phyloP scores from a whole-genome alignment of 2,113 vertebrate species.

The Podocnemis expansa region DNA sequence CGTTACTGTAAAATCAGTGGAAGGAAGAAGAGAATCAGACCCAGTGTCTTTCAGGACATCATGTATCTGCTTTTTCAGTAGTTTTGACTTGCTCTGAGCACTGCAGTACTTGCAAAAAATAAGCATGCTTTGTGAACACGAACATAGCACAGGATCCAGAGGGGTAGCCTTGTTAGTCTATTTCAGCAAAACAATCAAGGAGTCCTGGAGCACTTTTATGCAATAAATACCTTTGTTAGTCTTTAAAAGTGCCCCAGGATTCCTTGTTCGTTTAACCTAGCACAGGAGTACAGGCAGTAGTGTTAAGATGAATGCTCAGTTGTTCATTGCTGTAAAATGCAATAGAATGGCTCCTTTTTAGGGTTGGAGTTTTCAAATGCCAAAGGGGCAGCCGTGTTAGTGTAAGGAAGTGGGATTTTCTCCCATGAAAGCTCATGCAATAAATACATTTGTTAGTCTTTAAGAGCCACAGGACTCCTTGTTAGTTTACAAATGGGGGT shows the following conservation, averaged over 20 bases:
- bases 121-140: neutral
- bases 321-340: neutral
- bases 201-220: no score
- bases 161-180: no score
- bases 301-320: neutral
- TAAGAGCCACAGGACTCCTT: no score
- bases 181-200: no score
- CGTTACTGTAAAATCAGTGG: neutral
- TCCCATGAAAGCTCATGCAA: no score
- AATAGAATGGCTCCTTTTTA: slow-evolving; percentile 11
- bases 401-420: no score
- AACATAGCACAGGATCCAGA: no score
- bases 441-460: no score
- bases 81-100: neutral
- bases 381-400: no score
- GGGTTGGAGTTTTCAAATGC: no score
- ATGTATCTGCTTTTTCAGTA: neutral
- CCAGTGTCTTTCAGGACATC: neutral
- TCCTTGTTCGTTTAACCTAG: accelerated
- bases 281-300: slow-evolving; percentile 32
- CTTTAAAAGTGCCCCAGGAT: no score
- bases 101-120: neutral
- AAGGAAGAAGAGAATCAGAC: neutral
- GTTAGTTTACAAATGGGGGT: slow-evolving; percentile 52
- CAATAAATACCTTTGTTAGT: no score